Conservation (phyloP, 2,797 vertebrate species). For the Margarornis squamiger region DNA sequence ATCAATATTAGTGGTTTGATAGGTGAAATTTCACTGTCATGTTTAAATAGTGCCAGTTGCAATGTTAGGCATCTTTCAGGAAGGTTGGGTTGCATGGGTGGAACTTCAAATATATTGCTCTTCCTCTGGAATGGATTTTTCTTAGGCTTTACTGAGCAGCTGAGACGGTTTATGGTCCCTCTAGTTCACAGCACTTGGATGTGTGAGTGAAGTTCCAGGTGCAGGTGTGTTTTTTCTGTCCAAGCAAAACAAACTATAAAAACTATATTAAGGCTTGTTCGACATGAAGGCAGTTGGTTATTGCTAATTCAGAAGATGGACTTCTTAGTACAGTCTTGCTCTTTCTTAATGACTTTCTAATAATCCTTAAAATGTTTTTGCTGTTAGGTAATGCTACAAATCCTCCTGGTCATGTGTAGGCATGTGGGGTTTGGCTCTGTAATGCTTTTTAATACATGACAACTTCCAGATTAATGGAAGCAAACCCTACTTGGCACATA, state of each 20-base stretch:
- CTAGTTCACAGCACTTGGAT: neutral
- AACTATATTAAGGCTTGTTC: neutral
- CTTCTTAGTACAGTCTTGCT: neutral
- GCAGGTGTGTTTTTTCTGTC: neutral
- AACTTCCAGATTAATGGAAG: conserved; percentile 41
- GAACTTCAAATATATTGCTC: neutral
- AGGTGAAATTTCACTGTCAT: neutral
- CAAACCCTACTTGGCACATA: conserved; percentile 31
- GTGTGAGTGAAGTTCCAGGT: neutral
- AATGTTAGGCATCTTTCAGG: neutral
- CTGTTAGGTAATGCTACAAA: neutral
- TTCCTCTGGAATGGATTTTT: neutral
- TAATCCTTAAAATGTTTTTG: conserved; percentile 30
- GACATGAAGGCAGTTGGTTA: neutral
- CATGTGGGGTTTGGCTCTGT: conserved; percentile 4
- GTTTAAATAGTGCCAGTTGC: neutral
- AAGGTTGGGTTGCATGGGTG: neutral
- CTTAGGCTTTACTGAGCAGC: neutral
- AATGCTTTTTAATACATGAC: conserved; percentile 30
- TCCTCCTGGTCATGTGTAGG: neutral
- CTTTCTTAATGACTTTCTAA: conserved; percentile 27
- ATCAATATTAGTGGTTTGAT: neutral
- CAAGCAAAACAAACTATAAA: neutral
- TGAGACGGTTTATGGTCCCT: neutral
- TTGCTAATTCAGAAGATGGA: neutral